Base-by-base conservation (phyloP, 2,797 vertebrate genomes). In the Pempheris klunzingeri region DNA sequence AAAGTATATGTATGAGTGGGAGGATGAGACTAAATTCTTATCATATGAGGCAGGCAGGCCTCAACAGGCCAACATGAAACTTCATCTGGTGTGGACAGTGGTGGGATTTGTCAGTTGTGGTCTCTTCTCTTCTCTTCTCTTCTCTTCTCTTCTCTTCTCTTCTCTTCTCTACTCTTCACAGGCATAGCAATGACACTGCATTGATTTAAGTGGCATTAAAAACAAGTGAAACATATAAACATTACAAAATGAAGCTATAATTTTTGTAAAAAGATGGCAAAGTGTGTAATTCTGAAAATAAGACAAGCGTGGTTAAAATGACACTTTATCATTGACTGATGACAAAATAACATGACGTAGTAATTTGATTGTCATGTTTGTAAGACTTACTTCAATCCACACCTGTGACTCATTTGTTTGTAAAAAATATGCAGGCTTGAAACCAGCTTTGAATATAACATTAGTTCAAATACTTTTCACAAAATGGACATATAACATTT, bases 11-110 rank as follows among this genome's bases (percentile, higher is more conserved):
- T 78, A 54, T 50, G 54, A 83, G 79, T 47, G 60, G 53, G 64
- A 73, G 74, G 71, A 75, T 70, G 73, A 87, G 70, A 80, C 30
- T 2, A 82, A 86, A 89, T 88, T 86, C 83, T 88, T 87, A 80
- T 86, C 80, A 73, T 85, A 74, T 88, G 79, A 88, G 74, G 77
- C 69, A 55, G 81, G 80, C 90, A 58, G 71, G 88, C 90, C 72
- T 71, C 13, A 71, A 64, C 85, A 88, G 52, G 82, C 49, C 71
- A 12, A 54, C 32, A 15, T 2, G 24, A 39, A 63, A 34, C 39
- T 55, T 22, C 3, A 38, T 20, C 50, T 26, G n/a, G 9, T 63
- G n/a, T 47, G 62, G 57, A 63, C 6, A 26, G 22, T 53, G 49
- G 12, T 13, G 2, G 54, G n/a, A 24, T 54, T 57, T 7, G n/a